Base-by-base conservation (phyloP, 1,140 invertebrate species). In the Dreissena rostriformis region DNA sequence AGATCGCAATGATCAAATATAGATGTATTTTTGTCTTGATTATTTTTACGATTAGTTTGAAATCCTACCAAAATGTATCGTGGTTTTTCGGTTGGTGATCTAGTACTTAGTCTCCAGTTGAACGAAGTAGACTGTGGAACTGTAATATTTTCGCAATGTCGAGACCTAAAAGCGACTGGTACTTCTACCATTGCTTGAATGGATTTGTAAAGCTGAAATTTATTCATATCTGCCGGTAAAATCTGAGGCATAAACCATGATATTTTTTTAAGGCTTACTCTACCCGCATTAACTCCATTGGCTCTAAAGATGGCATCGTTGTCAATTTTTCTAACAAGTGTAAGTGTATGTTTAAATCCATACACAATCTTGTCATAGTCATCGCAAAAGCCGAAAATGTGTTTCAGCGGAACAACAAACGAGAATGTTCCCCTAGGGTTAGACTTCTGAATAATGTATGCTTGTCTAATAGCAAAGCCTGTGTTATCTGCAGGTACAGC, bases 211-310 rank as follows among this genome's bases (percentile, higher is more conserved):
- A 49, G 71, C 51, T 52, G 51, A 53, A 73, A 73, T 49, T 73
- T 73, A 49, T 73, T 29, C 17, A 26, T 49, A 52, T 73, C 71
- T n/a, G 28, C 71, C 1, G 71, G 71, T 22, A 73, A 26, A 15
- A 73, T 49, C 19, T 73, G 29, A n/a, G 26, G 71, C 74, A 82
- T 76, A 39, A 61, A 82, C 71, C 28, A 76, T 49, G 82, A 78
- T 8, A 84, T 17, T 68, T 77, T 78, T 22, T 78, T 24, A 49
- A 70, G 73, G 15, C 15, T 84, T 22, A 68, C 63, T 79, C 78
- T 84, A 67, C 74, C 75, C 15, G 52, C 61, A 14, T 12, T 63
- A 2, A 28, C 61, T 11, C 61, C 75, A 19, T 24, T 22, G 8
- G 19, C 49, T 49, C 55, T 28, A 52, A 81, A 80, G n/a, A 81